These are phyloP conservation scores for Chascanopsetta lugubris DNA, from an alignment of 2,113 vertebrate species.

Conservation along the genomic window DNA sequence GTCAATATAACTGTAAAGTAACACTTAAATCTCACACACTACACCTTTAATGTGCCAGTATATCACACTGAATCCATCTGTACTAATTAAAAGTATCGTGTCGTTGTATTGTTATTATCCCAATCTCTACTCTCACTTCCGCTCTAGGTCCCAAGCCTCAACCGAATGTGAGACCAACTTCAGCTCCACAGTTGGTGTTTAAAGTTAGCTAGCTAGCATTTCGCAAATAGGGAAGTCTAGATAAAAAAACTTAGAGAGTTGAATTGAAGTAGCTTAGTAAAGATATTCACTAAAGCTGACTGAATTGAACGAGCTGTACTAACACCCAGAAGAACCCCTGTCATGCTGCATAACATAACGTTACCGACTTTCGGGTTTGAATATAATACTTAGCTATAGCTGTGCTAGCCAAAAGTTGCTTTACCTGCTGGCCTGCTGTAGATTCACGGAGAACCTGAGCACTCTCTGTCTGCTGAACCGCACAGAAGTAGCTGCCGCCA, in stretches of 20 bases:
- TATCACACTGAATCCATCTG: no score
- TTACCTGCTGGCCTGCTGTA: conserved; percentile 58
- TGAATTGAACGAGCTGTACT: neutral
- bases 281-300: no score
- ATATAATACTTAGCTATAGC: no score
- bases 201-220: neutral
- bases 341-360: neutral
- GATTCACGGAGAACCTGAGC: conserved; percentile 17
- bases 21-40: no score
- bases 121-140: no score
- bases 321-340: neutral
- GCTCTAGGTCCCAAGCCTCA: no score
- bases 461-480: conserved; percentile 18
- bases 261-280: neutral
- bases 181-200: neutral
- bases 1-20: no score
- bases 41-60: no score
- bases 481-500: conserved; percentile 55
- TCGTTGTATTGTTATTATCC: no score
- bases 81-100: no score
- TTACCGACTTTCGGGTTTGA: neutral
- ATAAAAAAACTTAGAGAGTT: neutral
- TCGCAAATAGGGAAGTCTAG: neutral
- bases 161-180: neutral
- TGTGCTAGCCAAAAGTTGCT: neutral